Conservation (phyloP, 2,888 invertebrate species). For the Ephialtes manifestator region DNA sequence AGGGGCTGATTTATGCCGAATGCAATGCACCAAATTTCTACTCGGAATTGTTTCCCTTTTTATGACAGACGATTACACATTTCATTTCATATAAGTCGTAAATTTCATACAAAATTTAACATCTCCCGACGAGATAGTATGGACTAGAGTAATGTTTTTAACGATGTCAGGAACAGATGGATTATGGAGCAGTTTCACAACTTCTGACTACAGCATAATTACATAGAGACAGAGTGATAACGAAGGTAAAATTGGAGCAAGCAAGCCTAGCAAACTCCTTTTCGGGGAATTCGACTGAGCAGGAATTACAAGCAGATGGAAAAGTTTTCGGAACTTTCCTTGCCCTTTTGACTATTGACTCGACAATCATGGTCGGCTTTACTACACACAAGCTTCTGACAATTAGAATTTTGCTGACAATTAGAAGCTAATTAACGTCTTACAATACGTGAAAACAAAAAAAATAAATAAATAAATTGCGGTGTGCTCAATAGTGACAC, state of each 20-base stretch:
- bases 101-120: too few species aligned
- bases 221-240: not conserved
- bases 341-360: not conserved
- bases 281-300: not conserved
- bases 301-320: not conserved
- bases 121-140: not conserved
- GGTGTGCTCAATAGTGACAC: not conserved
- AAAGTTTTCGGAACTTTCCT: not conserved
- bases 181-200: not conserved
- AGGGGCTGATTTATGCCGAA: too few species aligned
- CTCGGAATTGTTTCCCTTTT: too few species aligned
- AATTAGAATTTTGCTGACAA: not conserved
- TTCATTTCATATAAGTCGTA: too few species aligned
- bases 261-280: not conserved
- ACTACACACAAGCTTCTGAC: not conserved
- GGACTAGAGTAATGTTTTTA: not conserved
- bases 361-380: not conserved
- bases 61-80: too few species aligned
- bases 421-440: not conserved
- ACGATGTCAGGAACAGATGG: not conserved
- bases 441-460: not conserved
- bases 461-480: not conserved
- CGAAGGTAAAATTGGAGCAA: not conserved
- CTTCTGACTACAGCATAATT: not conserved
- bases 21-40: too few species aligned